Evolutionary conservation across 2,797 vertebrate species (phyloP), one percentile per base, ranked within the genome.

Genomic region (Intellagama lesueurii): DNA sequence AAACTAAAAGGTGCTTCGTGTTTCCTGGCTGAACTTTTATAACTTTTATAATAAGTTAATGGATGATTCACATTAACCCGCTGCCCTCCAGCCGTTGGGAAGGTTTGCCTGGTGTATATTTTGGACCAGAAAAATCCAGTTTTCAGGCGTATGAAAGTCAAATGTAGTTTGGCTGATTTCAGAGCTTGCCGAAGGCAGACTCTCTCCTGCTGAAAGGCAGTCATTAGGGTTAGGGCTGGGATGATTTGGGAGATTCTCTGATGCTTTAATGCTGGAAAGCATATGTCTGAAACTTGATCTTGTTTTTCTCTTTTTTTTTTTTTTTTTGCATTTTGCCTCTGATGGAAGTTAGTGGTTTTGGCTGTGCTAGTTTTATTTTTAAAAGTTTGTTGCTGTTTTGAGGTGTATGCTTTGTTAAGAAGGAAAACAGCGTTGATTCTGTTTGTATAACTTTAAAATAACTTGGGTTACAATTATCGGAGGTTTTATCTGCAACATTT

Each of bases 91-190:
- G 0, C 90, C 30, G 72, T 8, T 32, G 88, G 91, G 93, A 22
- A 92, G n/a, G 92, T 89, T 89, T 0, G 0, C 14, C 90, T 7
- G n/a, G 11, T 92, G 94, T 93, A 96, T 89, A 79, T 92, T 95
- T 95, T 96, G 93, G 93, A 95, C 47, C 81, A 93, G 89, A 89
- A 0, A 76, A 89, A 0, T 87, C 79, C 88, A 44, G 86, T 91
- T 95, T 93, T 87, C 92, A 91, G 80, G 83, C 47, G 91, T 91
- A 52, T 80, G 76, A 92, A 94, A 93, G 93, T 92, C 92, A 94
- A 94, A 94, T 91, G 93, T 85, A 90, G 91, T 89, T 72, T 79
- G 90, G 88, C 0, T 49, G 88, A 78, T 82, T 89, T 69, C 87
- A 88, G 75, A 92, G 86, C 91, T 88, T 68, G 94, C 92, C 91